Evolutionary conservation across 2,797 vertebrate genomes (phyloP), one percentile per base, ranked within the genome.

Genomic region (Catostomus latipinnis): DNA sequence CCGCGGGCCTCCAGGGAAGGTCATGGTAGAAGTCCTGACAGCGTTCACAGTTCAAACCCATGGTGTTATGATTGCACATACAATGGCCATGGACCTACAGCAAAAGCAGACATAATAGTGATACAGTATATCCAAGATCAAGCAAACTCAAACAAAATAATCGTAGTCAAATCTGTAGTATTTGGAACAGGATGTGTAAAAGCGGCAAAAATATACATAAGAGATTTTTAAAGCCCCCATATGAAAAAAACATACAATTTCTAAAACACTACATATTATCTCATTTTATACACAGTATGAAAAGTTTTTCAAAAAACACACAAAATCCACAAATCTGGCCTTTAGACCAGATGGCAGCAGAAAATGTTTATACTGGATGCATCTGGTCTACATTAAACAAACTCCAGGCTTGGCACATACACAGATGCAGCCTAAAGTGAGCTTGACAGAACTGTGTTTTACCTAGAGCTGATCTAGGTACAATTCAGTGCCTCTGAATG

Each of bases 41-140:
- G 83, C 88, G 90, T 58, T 99, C 98, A 88, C 97, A 99, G 91
- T 99, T 99, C 79, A 99, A 90, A 63, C 98, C 98, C 90, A 93
- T 95, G 2, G 97, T 99, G 86, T 98, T 96, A 90, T 99, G 98
- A 78, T 96, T 96, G 83, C 98, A 99, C 95, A 97, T 96, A 86
- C 98, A 99, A 86, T 97, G 96, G 1, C 98, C 98, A 0, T 98
- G 97, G 63, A 99, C 98, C 98, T 99, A 81, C 3, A 62, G 56
- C 12, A 60, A 69, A 74, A 74, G 6, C 10, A 69, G 68, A 76
- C 74, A 57, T 43, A 70, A 62, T 49, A 61, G 48, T 74, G 72
- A 83, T 70, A 34, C 34, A 3, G 34, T 34, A 34, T 34, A 76
- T 65, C 43, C 58, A 53, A 63, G 11, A 74, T 68, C 6, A 16